Evolutionary conservation across 2,113 vertebrate species (phyloP), one percentile per base, ranked within the genome.

Genomic region (Rhabdomys dilectus): DNA sequence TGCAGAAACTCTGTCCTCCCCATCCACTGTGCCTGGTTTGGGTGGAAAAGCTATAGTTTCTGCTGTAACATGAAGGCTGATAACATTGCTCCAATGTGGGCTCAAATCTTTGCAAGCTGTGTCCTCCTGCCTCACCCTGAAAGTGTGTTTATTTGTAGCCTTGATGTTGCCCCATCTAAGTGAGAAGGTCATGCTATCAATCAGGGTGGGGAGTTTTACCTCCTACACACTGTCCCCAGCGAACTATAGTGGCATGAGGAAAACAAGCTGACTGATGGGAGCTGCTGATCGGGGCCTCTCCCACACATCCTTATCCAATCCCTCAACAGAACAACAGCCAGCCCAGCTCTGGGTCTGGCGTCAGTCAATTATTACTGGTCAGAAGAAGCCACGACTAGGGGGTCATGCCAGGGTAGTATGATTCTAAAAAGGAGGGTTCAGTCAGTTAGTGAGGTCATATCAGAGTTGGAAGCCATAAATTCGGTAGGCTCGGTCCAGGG

Each of bases 101-200:
- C 56, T 95, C 87, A 62, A 21, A 66, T 88, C 87, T 94, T 76
- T 82, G 51, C 51, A 90, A 75, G 26, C 19, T 39, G 42, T 26
- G 5, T 85, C 76, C 39, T 91, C 58, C 24, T 56, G 60, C 34
- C 11, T 78, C 77, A 94, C 39, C 64, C 68, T 68, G 42, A 91
- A 93, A 88, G 16, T 0, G 3, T 24, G 19, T 58, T 93, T 95
- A 85, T 88, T 88, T 94, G 88, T 76, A 92, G 88, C 15, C 87
- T 93, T 93, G 16, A 73, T 81, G 17, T 48, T 48, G 39, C 85
- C 39, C 13, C 16, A 22, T 29, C 34, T 89, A 82, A 51, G 24
- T 76, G 87, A 95, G 64, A 86, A 90, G 22, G 10, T 36, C 29
- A 60, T 62, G 76, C 29, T 75, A 15, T 48, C 72, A 81, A 86